phyloP scores from a whole-genome alignment of 2,797 vertebrate species.

The Cygnus olor region DNA sequence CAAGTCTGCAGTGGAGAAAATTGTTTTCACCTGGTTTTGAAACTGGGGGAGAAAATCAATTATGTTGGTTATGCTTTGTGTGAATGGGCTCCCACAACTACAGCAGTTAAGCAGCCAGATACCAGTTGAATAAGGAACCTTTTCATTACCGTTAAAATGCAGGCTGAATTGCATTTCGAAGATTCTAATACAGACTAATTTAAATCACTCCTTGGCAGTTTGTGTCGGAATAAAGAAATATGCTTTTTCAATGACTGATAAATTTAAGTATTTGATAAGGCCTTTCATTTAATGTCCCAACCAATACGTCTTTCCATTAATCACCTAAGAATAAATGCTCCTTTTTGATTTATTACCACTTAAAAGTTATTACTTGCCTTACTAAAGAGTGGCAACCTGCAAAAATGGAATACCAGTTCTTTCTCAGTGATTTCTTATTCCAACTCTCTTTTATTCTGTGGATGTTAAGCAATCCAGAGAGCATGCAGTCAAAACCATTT shows the following conservation, averaged over 20 bases:
- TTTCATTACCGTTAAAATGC: slow-evolving; percentile 1
- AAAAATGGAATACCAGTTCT: not conserved
- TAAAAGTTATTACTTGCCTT: not conserved
- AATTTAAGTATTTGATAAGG: not conserved
- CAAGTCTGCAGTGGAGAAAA: not conserved
- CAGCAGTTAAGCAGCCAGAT: not conserved
- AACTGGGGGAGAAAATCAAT: not conserved
- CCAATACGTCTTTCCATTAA: slow-evolving; percentile 26
- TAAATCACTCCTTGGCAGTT: slow-evolving; percentile 1
- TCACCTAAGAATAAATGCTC: not conserved
- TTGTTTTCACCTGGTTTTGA: not conserved
- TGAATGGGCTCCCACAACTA: not conserved
- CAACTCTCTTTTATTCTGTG: not conserved
- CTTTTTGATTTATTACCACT: slow-evolving; percentile 21
- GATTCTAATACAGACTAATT: slow-evolving; percentile 2
- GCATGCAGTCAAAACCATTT: not conserved
- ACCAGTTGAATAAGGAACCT: not conserved
- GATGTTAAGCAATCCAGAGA: not conserved
- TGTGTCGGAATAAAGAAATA: not conserved
- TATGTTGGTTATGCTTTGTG: not conserved
- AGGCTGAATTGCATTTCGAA: not conserved
- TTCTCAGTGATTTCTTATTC: not conserved
- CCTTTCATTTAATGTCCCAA: slow-evolving; percentile 13
- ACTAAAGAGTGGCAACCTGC: not conserved
- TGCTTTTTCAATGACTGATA: slow-evolving; percentile 35